A percentile compares a stretch with the other conserved stretches of the same genome.
phyloP scores from a whole-genome alignment of 2,888 invertebrate genomes.

The Teinopalpus imperialis region DNA sequence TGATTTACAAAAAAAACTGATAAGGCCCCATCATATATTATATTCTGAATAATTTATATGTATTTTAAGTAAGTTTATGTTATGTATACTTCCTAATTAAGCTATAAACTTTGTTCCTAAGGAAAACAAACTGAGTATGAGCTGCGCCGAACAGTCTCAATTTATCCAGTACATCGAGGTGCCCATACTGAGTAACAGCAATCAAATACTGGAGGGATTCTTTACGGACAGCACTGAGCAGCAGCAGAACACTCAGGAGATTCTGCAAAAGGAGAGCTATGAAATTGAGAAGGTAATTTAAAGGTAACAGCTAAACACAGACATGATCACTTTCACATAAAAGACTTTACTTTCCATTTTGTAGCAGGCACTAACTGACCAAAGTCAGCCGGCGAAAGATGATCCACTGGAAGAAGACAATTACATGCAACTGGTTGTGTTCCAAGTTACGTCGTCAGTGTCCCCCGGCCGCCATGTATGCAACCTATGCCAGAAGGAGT shows the following conservation, averaged over 20 bases:
- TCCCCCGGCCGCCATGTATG: conserved; percentile 83
- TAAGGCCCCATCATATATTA: too few relatives aligned
- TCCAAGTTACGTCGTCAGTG: conserved; percentile 77
- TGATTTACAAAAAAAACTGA: too few relatives aligned
- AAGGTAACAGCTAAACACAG: too few relatives aligned
- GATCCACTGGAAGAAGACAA: conserved; percentile 65
- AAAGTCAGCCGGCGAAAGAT: conserved; percentile 42
- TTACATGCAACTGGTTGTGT: conserved; percentile 69
- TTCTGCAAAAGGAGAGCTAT: conserved; percentile 39
- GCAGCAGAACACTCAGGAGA: conserved; percentile 34
- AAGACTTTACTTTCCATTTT: too few relatives aligned
- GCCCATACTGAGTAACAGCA: conserved; percentile 42
- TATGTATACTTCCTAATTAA: too few relatives aligned
- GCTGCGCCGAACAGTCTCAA: conserved; percentile 44
- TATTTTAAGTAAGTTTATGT: too few relatives aligned
- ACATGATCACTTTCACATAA: too few relatives aligned
- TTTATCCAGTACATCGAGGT: conserved; percentile 64
- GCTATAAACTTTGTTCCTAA: too few relatives aligned
- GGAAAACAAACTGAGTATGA: too few relatives aligned
- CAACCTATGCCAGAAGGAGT: conserved; percentile 84
- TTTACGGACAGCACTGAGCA: conserved; percentile 43
- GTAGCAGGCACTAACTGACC: conserved; percentile 24
- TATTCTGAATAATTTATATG: too few relatives aligned
- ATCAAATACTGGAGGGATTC: conserved; percentile 63
- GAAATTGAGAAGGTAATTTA: conserved; percentile 45